Evolutionary conservation across 2,888 invertebrate species (phyloP), one percentile per base, ranked within the genome.

Genomic region (Diplolepis rosae): DNA sequence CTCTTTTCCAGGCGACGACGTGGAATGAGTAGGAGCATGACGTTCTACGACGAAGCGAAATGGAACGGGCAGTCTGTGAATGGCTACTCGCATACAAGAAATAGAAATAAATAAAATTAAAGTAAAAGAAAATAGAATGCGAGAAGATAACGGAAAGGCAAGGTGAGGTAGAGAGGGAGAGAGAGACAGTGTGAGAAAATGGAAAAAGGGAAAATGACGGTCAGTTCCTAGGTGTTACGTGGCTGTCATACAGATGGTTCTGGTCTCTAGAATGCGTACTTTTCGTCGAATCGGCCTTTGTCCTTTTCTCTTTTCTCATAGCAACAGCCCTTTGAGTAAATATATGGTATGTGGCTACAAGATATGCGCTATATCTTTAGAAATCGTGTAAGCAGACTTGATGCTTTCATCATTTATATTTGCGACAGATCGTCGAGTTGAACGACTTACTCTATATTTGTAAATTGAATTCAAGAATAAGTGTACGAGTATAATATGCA

Each of bases 1-100:
- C 79, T 80, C 81, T 83, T 84, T 84, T 83, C 80, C 81, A 75
- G 79, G 76, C 78, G 77, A 73, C 79, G 78, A 83, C 73, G 82
- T 77, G 78, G 80, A 82, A 83, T 82, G 79, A 82, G 80, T 77
- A 77, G 77, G 67, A 77, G 76, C 68, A 76, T 72, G 71, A 72
- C 66, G 73, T 61, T 39, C 61, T 39, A 61, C 39, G 70, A 75
- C 70, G 69, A 68, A 74, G 71, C 71, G 73, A 74, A 76, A 75
- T 72, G 74, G 70, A 78, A 76, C 74, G 70, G 72, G 50, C 61
- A 56, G 51, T 71, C 75, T 70, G 73, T 70, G 74, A 73, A 80
- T 77, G 75, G 74, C 70, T 68, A 68, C 70, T 67, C 65, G 70
- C 69, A 68, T 39, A 48, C 39, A 39, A 50, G 65, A 42, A 68